Percentiles rank a stretch among this genome's conserved stretches.
Conservation (phyloP, 2,888 invertebrate species). For the Nasonovia ribisnigri region DNA sequence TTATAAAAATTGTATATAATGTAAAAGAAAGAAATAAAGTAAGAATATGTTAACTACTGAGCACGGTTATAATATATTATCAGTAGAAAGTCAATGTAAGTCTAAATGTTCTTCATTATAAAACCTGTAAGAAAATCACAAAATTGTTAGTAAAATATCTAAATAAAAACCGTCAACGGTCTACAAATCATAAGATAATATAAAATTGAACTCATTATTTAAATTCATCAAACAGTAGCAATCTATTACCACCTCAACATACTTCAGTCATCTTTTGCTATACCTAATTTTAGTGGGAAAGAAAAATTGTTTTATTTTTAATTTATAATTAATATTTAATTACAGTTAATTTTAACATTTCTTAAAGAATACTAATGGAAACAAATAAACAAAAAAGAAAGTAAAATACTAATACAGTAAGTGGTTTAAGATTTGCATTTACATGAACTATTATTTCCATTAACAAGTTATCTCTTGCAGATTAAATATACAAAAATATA, state of each 20-base stretch:
- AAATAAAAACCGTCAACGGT: not conserved
- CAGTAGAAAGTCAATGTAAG: slow-evolving; percentile 47
- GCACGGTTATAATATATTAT: slow-evolving; percentile 33
- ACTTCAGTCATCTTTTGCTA: not conserved
- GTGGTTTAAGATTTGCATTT: not conserved
- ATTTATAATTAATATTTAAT: not conserved
- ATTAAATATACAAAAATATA: not conserved
- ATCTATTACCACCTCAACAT: not conserved
- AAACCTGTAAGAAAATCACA: slow-evolving; percentile 40
- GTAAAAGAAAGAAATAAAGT: slow-evolving; percentile 35
- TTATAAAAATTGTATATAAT: slow-evolving; percentile 31
- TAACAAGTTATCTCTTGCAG: not conserved
- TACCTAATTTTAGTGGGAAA: not conserved
- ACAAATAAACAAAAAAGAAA: not conserved
- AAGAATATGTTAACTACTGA: slow-evolving; percentile 53
- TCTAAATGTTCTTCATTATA: slow-evolving; percentile 54
- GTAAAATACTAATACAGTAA: not conserved
- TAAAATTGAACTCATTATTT: not conserved
- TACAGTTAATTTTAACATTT: not conserved
- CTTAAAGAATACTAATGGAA: not conserved
- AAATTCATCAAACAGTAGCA: not conserved
- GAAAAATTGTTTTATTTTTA: not conserved
- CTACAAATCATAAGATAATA: not conserved
- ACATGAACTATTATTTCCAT: not conserved
- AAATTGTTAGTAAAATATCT: not conserved